Conservation (phyloP, 2,888 invertebrate genomes). For the Microctonus aethiopoides region DNA sequence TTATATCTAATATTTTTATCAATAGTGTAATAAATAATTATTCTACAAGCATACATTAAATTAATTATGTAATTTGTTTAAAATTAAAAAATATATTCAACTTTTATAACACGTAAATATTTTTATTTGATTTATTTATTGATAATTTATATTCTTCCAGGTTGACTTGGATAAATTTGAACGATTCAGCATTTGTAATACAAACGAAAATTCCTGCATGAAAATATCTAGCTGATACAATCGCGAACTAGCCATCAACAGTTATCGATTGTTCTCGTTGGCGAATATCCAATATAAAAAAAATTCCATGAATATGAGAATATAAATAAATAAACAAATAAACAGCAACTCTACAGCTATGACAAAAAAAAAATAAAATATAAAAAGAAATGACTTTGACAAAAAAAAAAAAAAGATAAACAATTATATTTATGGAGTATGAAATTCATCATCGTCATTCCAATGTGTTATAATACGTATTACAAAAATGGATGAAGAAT, state of each 20-base stretch:
- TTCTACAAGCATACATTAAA: too few relatives aligned
- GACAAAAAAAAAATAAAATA: not conserved
- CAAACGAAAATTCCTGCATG: constrained; percentile 34
- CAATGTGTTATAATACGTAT: not conserved
- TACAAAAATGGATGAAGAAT: not conserved
- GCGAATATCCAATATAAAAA: constrained; percentile 44
- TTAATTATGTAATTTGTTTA: too few relatives aligned
- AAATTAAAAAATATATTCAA: too few relatives aligned
- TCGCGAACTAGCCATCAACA: constrained; percentile 28
- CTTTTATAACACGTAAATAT: not conserved
- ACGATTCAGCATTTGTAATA: not conserved
- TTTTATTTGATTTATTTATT: not conserved
- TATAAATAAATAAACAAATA: too few relatives aligned
- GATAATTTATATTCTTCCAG: constrained; percentile 13
- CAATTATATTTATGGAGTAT: not conserved
- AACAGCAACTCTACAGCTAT: not conserved
- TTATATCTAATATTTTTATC: not conserved
- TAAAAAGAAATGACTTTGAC: not conserved
- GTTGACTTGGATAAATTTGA: constrained; percentile 3
- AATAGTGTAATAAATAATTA: too few relatives aligned
- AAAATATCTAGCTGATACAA: constrained; percentile 25
- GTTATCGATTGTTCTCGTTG: constrained; percentile 42
- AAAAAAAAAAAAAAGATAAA: not conserved
- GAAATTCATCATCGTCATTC: not conserved
- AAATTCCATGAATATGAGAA: constrained; percentile 18